Base-by-base conservation (phyloP, 2,113 vertebrate genomes). In the Axis porcinus region DNA sequence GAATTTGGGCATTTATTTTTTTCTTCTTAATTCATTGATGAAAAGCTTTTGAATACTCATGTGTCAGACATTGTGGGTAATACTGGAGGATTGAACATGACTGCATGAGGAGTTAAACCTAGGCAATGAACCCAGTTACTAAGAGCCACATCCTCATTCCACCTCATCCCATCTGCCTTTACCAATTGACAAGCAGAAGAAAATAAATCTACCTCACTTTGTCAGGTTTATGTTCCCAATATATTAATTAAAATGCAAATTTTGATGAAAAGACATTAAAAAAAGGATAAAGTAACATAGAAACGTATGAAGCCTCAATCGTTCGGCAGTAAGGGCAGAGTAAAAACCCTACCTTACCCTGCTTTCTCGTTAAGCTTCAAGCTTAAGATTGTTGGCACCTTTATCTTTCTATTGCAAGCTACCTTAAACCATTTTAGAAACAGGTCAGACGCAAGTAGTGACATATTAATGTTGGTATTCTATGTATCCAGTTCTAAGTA, bases 281-380 rank as follows among this genome's bases (percentile, higher is more conserved):
- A 86, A 78, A 21, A 2, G 4, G 6, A 1, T 5, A 30, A 62
- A 33, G 23, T 40, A 12, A 50, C 1, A 10, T 2, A 57, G 15
- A 30, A 5, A 27, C 5, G 16, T 19, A 6, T 25, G 70, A 92
- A 79, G 11, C 10, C 33, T 14, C 13, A 7, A 1, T 13, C 12
- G 19, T n/a, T 27, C 1, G 1, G 6, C 33, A 78, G 2, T 21
- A 8, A n/a, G 5, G 3, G 11, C 55, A 33, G 47, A 45, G 13
- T n/a, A 7, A 54, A 55, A 62, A 27, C 1, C 4, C 25, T 33
- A 23, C 2, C 7, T 10, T 25, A 16, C 8, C 14, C 3, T 33
- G 45, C 47, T 27, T 60, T 92, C 43, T 45, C 7, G 2, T 82
- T 19, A 23, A 88, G 45, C 58, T 74, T 10, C 19, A 25, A 45